phyloP scores from a whole-genome alignment of 1,140 invertebrate genomes.

The Ostrea edulis region DNA sequence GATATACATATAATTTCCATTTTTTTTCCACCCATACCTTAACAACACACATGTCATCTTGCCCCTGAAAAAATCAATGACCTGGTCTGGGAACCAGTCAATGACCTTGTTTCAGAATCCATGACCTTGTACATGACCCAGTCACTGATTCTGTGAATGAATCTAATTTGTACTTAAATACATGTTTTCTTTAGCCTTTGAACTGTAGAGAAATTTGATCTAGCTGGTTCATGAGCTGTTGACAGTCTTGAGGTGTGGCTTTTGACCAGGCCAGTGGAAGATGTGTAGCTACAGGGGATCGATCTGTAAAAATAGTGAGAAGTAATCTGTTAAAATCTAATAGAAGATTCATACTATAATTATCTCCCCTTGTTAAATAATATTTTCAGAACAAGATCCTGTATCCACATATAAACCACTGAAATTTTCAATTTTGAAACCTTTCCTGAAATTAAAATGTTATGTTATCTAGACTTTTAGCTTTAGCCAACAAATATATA shows the following conservation, averaged over 20 bases:
- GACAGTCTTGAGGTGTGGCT: conserved; percentile 65
- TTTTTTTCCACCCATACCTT: no score
- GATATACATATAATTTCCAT: no score
- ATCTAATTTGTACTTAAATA: background rate
- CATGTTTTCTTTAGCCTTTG: background rate
- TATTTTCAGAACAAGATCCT: no score
- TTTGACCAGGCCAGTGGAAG: conserved; percentile 76
- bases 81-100: background rate
- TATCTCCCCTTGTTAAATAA: no score
- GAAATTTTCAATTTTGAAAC: no score
- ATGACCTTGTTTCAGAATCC: background rate
- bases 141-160: background rate
- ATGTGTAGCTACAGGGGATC: conserved; percentile 71
- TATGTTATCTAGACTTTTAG: no score
- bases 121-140: background rate
- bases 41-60: no score
- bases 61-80: no score
- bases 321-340: background rate
- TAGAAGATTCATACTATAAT: no score
- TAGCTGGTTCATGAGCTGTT: conserved; percentile 67
- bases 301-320: conserved; percentile 66
- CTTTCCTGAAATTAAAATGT: no score
- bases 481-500: no score
- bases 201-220: conserved; percentile 61
- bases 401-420: no score